Base-by-base conservation (phyloP, 2,888 invertebrate species). In the Drosophila paracracens region DNA sequence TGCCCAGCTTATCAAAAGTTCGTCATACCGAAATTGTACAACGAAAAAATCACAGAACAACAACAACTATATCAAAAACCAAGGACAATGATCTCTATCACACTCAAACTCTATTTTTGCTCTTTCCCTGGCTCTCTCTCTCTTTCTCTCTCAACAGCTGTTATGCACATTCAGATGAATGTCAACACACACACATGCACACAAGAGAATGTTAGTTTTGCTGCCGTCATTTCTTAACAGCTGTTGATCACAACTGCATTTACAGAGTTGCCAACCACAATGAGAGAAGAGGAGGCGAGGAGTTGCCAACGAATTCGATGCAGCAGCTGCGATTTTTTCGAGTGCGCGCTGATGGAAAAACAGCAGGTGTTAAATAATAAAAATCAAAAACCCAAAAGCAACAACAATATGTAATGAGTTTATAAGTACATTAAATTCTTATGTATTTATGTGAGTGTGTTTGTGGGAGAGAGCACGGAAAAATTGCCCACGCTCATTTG, bases 331-430 rank as follows among this genome's bases (percentile, higher is more conserved):
- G 66, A 70, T 58, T 66, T 58, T 58, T 54, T 36, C 18, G n/a
- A 40, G 36, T 59, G 63, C 66, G 40, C 54, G 61, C 57, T 85
- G 81, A 90, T 88, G 83, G 69, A 83, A 85, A 79, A 79, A 80
- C 86, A 87, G 86, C 88, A 87, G 90, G 86, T 87, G 86, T 81
- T 85, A 78, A 85, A 76, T 74, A 79, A 75, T 81, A 79, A 75
- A 83, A 88, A 88, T 74, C 70, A 73, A 74, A 79, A 83, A 69
- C 53, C 43, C 33, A 46, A 52, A 56, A 64, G 60, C 60, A 61
- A 76, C 65, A 84, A 38, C 62, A 69, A 66, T 64, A 77, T 76
- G 70, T 52, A 60, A 48, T 51, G 27, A 52, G 38, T 58, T 40
- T 51, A 40, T 58, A 52, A 50, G 50, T 52, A 62, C 40, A 50